phyloP scores from a whole-genome alignment of 2,797 vertebrate genomes.

The Eidolon dupreanum region DNA sequence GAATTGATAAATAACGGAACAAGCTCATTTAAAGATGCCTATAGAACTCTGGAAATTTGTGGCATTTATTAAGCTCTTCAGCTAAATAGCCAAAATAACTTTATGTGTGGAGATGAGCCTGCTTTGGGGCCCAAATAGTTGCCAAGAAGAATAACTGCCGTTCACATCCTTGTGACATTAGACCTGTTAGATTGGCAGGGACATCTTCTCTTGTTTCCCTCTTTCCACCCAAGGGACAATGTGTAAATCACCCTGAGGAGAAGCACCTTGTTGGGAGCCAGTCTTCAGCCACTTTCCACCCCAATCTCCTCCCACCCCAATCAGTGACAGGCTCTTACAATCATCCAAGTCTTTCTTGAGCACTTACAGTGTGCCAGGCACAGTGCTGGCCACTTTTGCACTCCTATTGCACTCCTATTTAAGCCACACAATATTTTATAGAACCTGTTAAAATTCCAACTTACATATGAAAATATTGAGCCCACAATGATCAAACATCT shows the following conservation, averaged over 20 bases:
- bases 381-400: background rate
- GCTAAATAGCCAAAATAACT: constrained; percentile 9
- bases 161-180: background rate
- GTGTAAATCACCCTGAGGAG: background rate
- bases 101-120: background rate
- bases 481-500: background rate
- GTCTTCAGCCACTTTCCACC: no score
- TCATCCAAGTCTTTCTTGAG: background rate
- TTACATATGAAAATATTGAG: background rate
- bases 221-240: background rate
- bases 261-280: background rate
- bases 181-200: background rate
- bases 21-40: background rate
- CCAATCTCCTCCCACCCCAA: background rate
- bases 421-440: background rate
- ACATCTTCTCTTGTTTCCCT: background rate
- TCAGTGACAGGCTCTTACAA: background rate
- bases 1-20: background rate
- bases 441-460: background rate
- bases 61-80: background rate
- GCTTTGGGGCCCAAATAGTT: background rate
- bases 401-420: background rate
- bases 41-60: background rate
- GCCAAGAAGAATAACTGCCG: background rate
- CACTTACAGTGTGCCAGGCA: background rate